Evolutionary conservation across 64 coral and sea anemone genomes (phyloP).

Genomic region (Exaiptasia diaphana): DNA sequence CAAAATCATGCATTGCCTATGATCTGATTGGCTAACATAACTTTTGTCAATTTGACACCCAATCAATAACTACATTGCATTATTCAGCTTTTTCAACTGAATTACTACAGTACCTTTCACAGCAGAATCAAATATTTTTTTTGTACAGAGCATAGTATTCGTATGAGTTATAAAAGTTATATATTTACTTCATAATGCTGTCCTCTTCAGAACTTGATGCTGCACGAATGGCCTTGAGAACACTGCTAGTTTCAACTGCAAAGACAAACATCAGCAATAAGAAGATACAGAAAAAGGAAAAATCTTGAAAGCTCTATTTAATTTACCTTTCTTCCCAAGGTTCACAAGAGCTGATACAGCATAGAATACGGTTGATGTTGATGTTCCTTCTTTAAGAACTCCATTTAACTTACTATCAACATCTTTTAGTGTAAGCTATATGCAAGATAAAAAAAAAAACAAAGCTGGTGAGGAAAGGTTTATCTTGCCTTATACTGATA

Average conservation of each 20-base stretch:
- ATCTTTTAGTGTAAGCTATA: conserved; percentile 45
- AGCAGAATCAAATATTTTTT: no score
- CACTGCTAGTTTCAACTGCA: conserved; percentile 47
- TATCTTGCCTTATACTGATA: background rate
- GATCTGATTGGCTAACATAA: no score
- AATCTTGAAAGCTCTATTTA: no score
- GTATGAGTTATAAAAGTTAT: no score
- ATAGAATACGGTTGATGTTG: conserved; percentile 52
- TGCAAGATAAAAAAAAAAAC: background rate
- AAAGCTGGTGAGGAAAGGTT: no score
- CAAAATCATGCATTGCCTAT: no score
- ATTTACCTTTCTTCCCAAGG: conserved; percentile 77
- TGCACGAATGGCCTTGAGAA: conserved; percentile 69
- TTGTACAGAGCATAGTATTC: no score
- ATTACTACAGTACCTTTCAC: no score
- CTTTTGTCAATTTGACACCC: no score
- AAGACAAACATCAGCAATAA: background rate
- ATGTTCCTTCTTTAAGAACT: conserved; percentile 72
- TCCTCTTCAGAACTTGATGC: conserved; percentile 76
- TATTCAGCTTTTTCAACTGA: no score
- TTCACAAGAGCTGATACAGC: conserved; percentile 54
- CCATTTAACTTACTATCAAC: conserved; percentile 64
- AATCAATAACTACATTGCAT: no score
- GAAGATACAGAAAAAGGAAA: background rate
- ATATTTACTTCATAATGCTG: conserved; percentile 63